phyloP scores from a whole-genome alignment of 1,140 invertebrate species.

The Leptinotarsa undecemlineata region DNA sequence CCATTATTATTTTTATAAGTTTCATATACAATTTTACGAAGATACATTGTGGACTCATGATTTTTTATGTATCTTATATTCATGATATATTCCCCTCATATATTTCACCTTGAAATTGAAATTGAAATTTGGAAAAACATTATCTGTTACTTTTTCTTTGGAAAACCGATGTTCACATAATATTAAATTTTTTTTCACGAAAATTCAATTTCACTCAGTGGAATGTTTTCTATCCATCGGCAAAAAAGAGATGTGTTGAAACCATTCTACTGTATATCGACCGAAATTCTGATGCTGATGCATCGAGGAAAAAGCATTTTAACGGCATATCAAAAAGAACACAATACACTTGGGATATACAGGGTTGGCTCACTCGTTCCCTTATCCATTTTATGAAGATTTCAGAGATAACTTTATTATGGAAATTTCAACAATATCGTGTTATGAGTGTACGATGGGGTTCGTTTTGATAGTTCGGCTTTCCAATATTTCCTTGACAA shows the following conservation, averaged over 20 bases:
- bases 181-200: too few relatives aligned
- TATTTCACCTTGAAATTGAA: too few relatives aligned
- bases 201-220: too few relatives aligned
- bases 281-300: slow-evolving; percentile 1
- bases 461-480: not conserved
- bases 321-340: not conserved
- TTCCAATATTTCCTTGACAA: not conserved
- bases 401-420: not conserved
- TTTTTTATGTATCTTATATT: too few relatives aligned
- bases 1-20: too few relatives aligned
- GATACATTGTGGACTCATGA: too few relatives aligned
- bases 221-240: not conserved
- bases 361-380: not conserved
- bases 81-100: too few relatives aligned
- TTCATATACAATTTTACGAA: too few relatives aligned
- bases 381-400: not conserved
- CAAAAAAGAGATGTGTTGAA: not conserved
- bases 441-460: not conserved
- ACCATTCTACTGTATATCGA: not conserved
- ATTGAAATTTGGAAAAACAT: too few relatives aligned
- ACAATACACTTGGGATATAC: not conserved
- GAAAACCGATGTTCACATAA: too few relatives aligned
- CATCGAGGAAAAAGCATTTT: not conserved
- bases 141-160: too few relatives aligned
- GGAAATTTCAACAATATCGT: slow-evolving; percentile 3